Evolutionary conservation across 2,888 invertebrate genomes (phyloP).

Genomic region (Cantharis rustica): DNA sequence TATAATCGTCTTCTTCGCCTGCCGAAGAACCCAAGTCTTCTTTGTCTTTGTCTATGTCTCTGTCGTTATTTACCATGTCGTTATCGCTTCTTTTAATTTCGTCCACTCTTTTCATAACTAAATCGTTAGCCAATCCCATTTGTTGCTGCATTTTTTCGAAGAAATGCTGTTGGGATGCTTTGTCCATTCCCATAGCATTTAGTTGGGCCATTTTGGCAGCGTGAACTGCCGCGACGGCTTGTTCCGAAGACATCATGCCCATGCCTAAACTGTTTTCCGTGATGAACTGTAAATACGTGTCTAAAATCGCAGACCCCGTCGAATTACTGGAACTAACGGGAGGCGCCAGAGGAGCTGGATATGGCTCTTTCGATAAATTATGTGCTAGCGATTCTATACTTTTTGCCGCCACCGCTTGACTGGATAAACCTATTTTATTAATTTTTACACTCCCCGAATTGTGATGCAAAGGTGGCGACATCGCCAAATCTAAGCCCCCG

Average conservation of each 20-base stretch:
- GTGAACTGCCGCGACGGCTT: constrained; percentile 73
- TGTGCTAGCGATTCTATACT: constrained; percentile 67
- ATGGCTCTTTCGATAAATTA: constrained; percentile 69
- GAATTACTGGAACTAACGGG: constrained; percentile 57
- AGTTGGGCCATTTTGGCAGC: constrained; percentile 80
- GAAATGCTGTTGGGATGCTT: constrained; percentile 62
- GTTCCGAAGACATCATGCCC: constrained; percentile 67
- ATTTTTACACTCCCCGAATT: constrained; percentile 53
- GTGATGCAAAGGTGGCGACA: constrained; percentile 59
- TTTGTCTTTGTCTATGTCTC: constrained; percentile 53
- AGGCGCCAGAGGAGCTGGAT: constrained; percentile 65
- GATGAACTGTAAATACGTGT: constrained; percentile 87
- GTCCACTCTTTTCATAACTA: constrained; percentile 61
- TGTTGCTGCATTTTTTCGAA: constrained; percentile 69
- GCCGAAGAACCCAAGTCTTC: constrained; percentile 61
- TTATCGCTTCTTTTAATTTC: constrained; percentile 58
- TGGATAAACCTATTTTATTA: constrained; percentile 54
- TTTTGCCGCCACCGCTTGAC: constrained; percentile 69
- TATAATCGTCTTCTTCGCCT: constrained; percentile 62
- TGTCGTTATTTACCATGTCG: constrained; percentile 63
- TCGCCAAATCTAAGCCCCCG: constrained; percentile 49
- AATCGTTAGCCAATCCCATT: constrained; percentile 61
- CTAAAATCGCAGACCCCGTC: constrained; percentile 78
- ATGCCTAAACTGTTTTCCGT: constrained; percentile 79
- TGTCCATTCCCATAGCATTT: constrained; percentile 65